Evolutionary conservation across 1,140 invertebrate genomes (phyloP), one percentile per base, ranked within the genome.

Genomic region (Polypedilum pembai): DNA sequence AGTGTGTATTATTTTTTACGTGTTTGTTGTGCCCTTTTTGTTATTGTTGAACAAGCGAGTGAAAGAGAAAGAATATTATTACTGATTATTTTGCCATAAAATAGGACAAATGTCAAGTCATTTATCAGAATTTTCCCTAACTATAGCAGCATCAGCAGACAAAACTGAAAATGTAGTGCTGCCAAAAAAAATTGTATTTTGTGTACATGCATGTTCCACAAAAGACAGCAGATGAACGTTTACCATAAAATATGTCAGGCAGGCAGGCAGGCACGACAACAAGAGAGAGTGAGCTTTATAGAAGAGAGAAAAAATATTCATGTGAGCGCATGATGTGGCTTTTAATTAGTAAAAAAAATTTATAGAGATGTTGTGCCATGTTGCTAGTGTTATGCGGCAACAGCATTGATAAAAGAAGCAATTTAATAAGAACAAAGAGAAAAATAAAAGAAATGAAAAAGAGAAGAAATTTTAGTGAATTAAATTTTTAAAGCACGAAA

Each of bases 71-170:
- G 41, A 56, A 15, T 15, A n/a, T n/a, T 56, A 56, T 56, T 56
- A 3, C 12, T 56, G 45, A 56, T 56, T 56, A 56, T 12, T 56
- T 56, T 56, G 45, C 45, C 12, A 56, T 56, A 56, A 56, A 56
- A 56, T 56, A 56, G 45, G 45, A 56, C 45, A 56, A 56, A 56
- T 56, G 45, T 56, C 45, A 56, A 56, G 45, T 56, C n/a, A 56
- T 56, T 56, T 56, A 56, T 56, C 45, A 56, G 12, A 56, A 56
- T 56, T 56, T 56, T 33, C 2, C 45, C 45, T 56, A 12, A 56
- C 45, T 12, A 56, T 56, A 15, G n/a, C 45, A 56, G 45, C 24
- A 33, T 1, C 24, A 33, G 24, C 5, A 33, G 24, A 33, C 24
- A 33, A 33, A 3, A 33, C 45, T 56, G 45, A 56, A n/a, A 56